Conservation (phyloP, 2,113 vertebrate species). For the Stegastes partitus region DNA sequence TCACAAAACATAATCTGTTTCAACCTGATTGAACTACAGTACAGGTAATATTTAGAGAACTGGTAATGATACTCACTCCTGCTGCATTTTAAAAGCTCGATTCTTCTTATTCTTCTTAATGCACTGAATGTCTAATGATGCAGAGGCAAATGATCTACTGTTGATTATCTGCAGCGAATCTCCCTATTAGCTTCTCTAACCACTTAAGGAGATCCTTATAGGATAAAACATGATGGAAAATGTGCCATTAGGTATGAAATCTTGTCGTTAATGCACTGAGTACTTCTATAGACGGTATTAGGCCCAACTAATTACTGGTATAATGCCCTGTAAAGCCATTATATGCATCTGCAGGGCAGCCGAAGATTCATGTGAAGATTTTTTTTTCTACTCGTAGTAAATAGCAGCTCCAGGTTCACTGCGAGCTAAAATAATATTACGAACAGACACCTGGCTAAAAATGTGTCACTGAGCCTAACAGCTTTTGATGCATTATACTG, state of each 20-base stretch:
- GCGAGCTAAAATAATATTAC: background rate
- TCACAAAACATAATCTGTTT: background rate
- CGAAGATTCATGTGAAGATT: slow-evolving; percentile 15
- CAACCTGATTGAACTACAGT: background rate
- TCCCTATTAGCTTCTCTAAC: slow-evolving; percentile 44
- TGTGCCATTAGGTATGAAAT: slow-evolving; percentile 42
- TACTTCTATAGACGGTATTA: slow-evolving; percentile 32
- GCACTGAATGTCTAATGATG: slow-evolving; percentile 52
- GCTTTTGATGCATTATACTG: slow-evolving; percentile 5
- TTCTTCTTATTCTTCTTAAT: background rate
- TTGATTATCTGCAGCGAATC: slow-evolving; percentile 37
- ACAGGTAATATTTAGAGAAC: background rate
- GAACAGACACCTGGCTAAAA: background rate
- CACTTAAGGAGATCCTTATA: slow-evolving; percentile 30
- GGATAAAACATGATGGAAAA: slow-evolving; percentile 48
- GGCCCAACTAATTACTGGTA: slow-evolving; percentile 38
- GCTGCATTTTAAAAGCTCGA: slow-evolving; percentile 10
- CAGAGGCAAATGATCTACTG: slow-evolving; percentile 41
- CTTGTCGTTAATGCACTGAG: slow-evolving; percentile 19
- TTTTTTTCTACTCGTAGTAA: background rate
- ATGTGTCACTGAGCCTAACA: background rate
- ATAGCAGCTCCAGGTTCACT: background rate
- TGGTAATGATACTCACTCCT: slow-evolving; percentile 1
- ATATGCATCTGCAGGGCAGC: slow-evolving; percentile 44
- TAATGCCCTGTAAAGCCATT: slow-evolving; percentile 35